Evolutionary conservation across 2,888 invertebrate species (phyloP).

Genomic region (Diplazon laetatorius): DNA sequence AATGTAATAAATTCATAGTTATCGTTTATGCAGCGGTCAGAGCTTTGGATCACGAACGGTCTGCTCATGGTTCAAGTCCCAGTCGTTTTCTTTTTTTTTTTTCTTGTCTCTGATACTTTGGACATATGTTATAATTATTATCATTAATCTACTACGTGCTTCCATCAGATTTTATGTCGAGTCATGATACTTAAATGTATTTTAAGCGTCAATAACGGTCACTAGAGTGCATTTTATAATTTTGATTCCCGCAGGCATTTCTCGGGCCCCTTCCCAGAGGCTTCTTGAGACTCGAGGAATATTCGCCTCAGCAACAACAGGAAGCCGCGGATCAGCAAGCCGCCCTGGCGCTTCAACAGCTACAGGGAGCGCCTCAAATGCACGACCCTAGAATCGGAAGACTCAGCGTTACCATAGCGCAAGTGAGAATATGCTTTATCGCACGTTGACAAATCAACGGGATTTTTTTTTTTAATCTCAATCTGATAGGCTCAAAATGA

Average conservation of each 20-base stretch:
- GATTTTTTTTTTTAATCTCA: too few relatives aligned
- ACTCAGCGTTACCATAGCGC: constrained; percentile 93
- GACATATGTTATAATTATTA: too few relatives aligned
- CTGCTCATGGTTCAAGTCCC: too few relatives aligned
- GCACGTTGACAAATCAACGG: too few relatives aligned
- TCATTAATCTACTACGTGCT: too few relatives aligned
- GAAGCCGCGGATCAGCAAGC: constrained; percentile 91
- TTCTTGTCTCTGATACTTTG: background rate
- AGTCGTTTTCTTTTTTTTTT: too few relatives aligned
- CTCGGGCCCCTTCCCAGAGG: constrained; percentile 91
- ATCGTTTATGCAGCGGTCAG: too few relatives aligned
- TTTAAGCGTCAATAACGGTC: background rate
- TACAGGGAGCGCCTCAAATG: constrained; percentile 83
- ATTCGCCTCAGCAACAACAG: constrained; percentile 87
- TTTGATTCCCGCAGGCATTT: constrained; percentile 85
- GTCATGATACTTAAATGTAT: too few relatives aligned
- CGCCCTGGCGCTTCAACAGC: constrained; percentile 87
- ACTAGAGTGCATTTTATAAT: constrained; percentile 32
- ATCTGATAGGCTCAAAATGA: too few relatives aligned
- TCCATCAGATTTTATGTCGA: too few relatives aligned
- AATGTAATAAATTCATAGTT: too few relatives aligned
- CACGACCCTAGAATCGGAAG: constrained; percentile 86
- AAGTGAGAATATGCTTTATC: constrained; percentile 84
- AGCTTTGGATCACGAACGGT: too few relatives aligned
- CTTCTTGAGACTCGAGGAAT: constrained; percentile 86